A percentile compares a stretch with the other conserved stretches of the same genome.
phyloP scores from a whole-genome alignment of 2,797 vertebrate genomes.

The Lerista edwardsae region DNA sequence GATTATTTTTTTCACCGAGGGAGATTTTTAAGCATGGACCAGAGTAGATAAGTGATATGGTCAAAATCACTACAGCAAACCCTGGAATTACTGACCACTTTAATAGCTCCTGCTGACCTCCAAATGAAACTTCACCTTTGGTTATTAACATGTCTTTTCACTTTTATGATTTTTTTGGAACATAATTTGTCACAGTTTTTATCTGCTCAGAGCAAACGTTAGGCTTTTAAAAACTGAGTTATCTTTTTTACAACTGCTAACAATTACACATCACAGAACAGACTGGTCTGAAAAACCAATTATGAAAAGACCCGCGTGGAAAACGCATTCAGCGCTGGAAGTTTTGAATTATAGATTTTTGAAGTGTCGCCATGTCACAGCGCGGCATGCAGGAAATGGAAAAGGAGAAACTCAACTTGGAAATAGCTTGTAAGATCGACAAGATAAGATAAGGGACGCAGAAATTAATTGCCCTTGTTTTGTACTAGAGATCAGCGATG shows the following conservation, averaged over 20 bases:
- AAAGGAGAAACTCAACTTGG: slow-evolving; percentile 48
- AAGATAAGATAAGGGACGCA: slow-evolving; percentile 49
- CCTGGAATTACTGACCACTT: slow-evolving; percentile 80
- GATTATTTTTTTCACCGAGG: slow-evolving; percentile 76
- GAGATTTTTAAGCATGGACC: slow-evolving; percentile 80
- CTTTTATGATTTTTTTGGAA: slow-evolving; percentile 83
- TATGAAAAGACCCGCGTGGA: slow-evolving; percentile 69
- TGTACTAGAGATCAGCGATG: slow-evolving; percentile 44
- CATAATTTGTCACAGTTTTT: slow-evolving; percentile 86
- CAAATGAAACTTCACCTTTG: slow-evolving; percentile 81
- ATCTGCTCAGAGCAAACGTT: slow-evolving; percentile 82
- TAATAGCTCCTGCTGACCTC: slow-evolving; percentile 83
- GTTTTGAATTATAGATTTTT: slow-evolving; percentile 62
- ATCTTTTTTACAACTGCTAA: slow-evolving; percentile 83
- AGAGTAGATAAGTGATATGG: slow-evolving; percentile 81
- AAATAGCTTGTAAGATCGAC: slow-evolving; percentile 56
- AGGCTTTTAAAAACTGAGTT: slow-evolving; percentile 80
- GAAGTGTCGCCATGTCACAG: slow-evolving; percentile 41
- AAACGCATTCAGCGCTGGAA: neutral
- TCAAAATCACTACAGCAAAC: slow-evolving; percentile 78
- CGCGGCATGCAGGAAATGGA: neutral
- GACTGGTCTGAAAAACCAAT: slow-evolving; percentile 74
- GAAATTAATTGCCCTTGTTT: slow-evolving; percentile 68
- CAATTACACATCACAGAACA: slow-evolving; percentile 78
- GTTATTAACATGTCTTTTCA: slow-evolving; percentile 84